Evolutionary conservation across 2,797 vertebrate species (phyloP).

Genomic region (Gymnocypris eckloni): DNA sequence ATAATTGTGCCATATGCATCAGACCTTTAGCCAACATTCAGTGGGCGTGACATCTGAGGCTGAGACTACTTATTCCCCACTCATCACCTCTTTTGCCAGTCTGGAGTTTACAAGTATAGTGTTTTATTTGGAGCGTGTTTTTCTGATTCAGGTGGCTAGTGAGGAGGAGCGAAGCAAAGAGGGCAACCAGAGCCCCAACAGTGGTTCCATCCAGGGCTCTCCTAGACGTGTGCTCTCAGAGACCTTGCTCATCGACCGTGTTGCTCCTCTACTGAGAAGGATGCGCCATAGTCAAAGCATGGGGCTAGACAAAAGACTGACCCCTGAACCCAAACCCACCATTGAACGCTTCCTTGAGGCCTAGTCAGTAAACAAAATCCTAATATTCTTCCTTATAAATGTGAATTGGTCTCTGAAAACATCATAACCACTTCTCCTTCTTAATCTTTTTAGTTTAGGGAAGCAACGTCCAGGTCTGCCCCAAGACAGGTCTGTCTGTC

Average conservation of each 20-base stretch:
- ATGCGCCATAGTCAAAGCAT: conserved; percentile 95
- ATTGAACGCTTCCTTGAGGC: conserved; percentile 94
- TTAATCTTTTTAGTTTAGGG: conserved; percentile 69
- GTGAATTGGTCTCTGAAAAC: background rate
- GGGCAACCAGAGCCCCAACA: conserved; percentile 89
- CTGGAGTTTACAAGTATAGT: background rate
- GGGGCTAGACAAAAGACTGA: conserved; percentile 93
- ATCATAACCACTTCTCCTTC: conserved; percentile 48
- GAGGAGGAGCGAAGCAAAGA: conserved; percentile 95
- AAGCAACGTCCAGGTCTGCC: conserved; percentile 75
- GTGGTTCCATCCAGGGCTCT: conserved; percentile 89
- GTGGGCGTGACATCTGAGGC: no score
- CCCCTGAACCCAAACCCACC: conserved; percentile 92
- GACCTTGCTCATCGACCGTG: conserved; percentile 88
- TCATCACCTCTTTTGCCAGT: background rate
- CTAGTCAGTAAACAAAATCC: conserved; percentile 80
- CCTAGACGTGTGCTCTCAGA: conserved; percentile 93
- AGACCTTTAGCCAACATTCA: no score
- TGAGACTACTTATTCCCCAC: background rate
- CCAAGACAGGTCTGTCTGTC: conserved; percentile 84
- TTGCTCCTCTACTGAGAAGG: conserved; percentile 88
- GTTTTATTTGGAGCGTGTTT: background rate
- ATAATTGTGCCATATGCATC: no score
- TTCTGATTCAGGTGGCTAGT: conserved; percentile 83
- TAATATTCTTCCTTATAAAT: conserved; percentile 1